Evolutionary conservation across 2,797 vertebrate genomes (phyloP), one percentile per base, ranked within the genome.

Genomic region (Uromys caudimaculatus): DNA sequence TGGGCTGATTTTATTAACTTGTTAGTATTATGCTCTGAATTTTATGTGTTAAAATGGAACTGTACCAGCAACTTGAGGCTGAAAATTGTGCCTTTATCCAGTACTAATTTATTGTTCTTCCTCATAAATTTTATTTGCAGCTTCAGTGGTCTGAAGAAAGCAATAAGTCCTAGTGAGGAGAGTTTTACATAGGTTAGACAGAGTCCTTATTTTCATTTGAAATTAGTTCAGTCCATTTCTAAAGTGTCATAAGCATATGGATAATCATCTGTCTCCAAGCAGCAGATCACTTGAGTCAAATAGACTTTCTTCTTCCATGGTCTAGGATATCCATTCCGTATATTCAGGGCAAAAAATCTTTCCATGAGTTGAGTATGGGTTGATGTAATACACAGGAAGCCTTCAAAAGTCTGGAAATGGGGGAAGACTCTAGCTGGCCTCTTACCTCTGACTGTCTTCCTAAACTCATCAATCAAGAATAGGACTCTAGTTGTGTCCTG

Each of bases 1-100:
- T 98, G 97, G 94, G 98, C 96, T 98, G 96, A 95, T 98, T 98
- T 98, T 98, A 99, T 99, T 98, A 99, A 98, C 98, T 98, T 98
- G 97, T 98, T 98, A 97, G 98, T 97, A 98, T 99, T 98, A 98
- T 98, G 96, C 98, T 98, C 97, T 54, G 96, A 97, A 98, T 98
- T 98, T 98, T 98, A 97, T 97, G 97, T 96, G 95, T 97, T 98
- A 98, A 95, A 98, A 98, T 98, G 73, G 96, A 97, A 98, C 98
- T 98, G 98, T 97, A 98, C 97, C 98, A 98, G 97, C 96, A 98
- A 97, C 96, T 91, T 95, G 96, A 98, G 91, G 96, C 96, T 76
- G 96, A 98, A 98, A 98, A 98, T 98, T 98, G 98, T 98, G 97
- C 96, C 98, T 98, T 98, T 98, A 97, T 64, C n/a, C 96, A 97